A percentile compares a stretch with the other conserved stretches of the same genome.
Evolutionary conservation across 2,888 invertebrate genomes (phyloP).

Genomic region (Morinoia aosen): DNA sequence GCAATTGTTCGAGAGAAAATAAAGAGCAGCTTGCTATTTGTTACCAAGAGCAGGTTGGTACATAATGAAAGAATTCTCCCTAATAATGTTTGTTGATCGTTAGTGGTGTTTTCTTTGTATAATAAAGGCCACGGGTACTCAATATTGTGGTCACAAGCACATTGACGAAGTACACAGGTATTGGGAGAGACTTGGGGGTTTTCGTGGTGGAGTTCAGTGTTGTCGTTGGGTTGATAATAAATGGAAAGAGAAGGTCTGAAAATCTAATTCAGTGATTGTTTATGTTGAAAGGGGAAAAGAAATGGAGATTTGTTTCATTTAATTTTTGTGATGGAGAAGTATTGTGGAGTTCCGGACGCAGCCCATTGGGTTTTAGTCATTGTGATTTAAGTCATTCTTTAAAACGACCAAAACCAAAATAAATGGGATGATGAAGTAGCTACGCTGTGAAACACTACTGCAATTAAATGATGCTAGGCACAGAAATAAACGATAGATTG

Average conservation of each 20-base stretch:
- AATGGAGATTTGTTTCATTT: too few relatives aligned
- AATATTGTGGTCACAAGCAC: neutral
- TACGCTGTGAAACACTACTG: too few relatives aligned
- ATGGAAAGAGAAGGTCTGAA: neutral
- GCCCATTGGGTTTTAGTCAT: too few relatives aligned
- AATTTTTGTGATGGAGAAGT: too few relatives aligned
- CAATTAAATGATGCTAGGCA: too few relatives aligned
- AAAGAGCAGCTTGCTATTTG: neutral
- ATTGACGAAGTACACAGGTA: neutral
- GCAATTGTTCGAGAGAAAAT: neutral
- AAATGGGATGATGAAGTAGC: too few relatives aligned
- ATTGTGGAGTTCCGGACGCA: too few relatives aligned
- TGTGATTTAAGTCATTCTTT: too few relatives aligned
- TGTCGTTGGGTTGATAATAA: neutral
- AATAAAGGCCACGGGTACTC: neutral
- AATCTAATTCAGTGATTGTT: too few relatives aligned
- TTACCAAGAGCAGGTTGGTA: neutral
- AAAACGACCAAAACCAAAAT: too few relatives aligned
- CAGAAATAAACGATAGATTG: too few relatives aligned
- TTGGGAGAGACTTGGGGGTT: neutral
- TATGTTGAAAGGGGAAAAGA: too few relatives aligned
- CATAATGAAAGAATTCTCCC: neutral
- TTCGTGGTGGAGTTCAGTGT: neutral
- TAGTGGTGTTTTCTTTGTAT: neutral
- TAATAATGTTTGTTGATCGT: constrained; percentile 2